Conservation (phyloP, 2,797 vertebrate species). For the Podargus strigoides region DNA sequence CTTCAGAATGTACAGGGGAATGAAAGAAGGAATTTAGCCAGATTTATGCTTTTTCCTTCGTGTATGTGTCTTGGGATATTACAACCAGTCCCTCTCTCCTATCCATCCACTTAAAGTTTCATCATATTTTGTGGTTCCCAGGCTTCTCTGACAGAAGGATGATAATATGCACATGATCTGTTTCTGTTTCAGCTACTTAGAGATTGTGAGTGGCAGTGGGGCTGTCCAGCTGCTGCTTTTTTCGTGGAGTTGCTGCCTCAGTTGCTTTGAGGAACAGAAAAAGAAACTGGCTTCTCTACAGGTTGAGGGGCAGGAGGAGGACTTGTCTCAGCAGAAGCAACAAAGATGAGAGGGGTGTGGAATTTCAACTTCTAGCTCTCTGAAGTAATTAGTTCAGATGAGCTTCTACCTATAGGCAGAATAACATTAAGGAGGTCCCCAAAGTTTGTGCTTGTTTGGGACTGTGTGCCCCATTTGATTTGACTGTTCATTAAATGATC, state of each 20-base stretch:
- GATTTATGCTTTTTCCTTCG: slow-evolving; percentile 29
- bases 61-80: neutral
- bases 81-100: neutral
- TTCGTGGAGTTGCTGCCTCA: neutral
- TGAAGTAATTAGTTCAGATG: neutral
- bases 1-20: neutral
- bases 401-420: neutral
- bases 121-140: neutral
- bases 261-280: neutral
- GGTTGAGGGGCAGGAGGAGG: neutral
- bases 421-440: neutral
- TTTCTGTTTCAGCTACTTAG: neutral
- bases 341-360: neutral
- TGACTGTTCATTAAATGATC: neutral
- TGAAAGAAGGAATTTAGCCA: slow-evolving; percentile 30
- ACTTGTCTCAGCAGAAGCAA: neutral
- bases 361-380: neutral
- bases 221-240: neutral
- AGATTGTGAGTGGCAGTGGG: neutral
- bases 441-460: neutral
- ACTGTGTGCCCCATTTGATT: neutral
- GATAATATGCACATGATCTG: neutral
- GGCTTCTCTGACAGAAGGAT: neutral
- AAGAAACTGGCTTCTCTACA: neutral
- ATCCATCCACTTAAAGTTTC: neutral